A percentile compares a stretch with the other conserved stretches of the same genome.
Conservation (phyloP, 2,888 invertebrate species). For the Coleophora deauratella region DNA sequence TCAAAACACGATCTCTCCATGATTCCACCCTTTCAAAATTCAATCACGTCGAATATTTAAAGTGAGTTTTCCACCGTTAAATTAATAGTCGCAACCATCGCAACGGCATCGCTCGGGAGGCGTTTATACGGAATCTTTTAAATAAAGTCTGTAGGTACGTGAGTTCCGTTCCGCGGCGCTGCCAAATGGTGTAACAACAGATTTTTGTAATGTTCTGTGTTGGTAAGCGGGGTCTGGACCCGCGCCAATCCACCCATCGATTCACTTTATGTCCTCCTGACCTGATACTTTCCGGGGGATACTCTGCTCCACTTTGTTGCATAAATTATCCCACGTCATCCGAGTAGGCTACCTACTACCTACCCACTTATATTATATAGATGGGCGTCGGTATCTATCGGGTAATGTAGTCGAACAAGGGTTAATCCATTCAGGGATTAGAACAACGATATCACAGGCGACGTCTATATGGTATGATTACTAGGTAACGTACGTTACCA, state of each 20-base stretch:
- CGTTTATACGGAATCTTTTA: slow-evolving; percentile 59
- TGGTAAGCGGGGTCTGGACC: slow-evolving; percentile 64
- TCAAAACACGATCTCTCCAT: no score
- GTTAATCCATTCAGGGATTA: no score
- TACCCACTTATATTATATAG: no score
- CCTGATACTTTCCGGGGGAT: slow-evolving; percentile 48
- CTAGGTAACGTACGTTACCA: no score
- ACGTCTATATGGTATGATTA: no score
- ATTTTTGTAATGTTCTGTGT: slow-evolving; percentile 69
- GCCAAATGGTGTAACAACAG: slow-evolving; percentile 69
- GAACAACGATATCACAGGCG: no score
- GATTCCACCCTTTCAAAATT: slow-evolving; percentile 27
- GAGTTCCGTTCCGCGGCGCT: slow-evolving; percentile 39
- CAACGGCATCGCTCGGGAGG: slow-evolving; percentile 39
- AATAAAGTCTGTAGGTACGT: slow-evolving; percentile 64
- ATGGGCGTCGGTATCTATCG: no score
- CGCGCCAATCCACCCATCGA: slow-evolving; percentile 67
- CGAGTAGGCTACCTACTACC: no score
- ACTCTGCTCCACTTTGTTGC: slow-evolving; percentile 32
- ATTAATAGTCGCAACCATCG: no score
- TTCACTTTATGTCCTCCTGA: slow-evolving; percentile 62
- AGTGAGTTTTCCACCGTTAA: slow-evolving; percentile 42
- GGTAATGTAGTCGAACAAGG: no score
- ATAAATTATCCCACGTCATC: no score
- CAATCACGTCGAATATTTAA: slow-evolving; percentile 32